These are phyloP conservation scores for Scleropages formosus DNA, from an alignment of 2,797 vertebrate species.

Conservation along the genomic window DNA sequence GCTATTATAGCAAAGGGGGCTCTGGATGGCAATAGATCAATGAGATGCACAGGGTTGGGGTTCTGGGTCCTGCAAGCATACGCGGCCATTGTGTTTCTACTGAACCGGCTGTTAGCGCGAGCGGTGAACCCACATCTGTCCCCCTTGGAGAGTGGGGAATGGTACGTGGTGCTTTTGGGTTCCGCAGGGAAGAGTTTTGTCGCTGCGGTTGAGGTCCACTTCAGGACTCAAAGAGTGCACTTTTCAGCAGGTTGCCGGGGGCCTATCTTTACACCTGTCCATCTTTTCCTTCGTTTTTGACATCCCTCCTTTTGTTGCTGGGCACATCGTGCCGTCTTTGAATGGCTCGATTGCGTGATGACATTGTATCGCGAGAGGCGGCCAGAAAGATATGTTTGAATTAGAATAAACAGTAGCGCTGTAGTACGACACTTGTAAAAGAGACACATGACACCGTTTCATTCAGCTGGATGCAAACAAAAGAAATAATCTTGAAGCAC, in stretches of 20 bases:
- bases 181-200: background rate
- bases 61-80: slow-evolving; percentile 21
- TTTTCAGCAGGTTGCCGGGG: background rate
- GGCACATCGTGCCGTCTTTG: too few relatives aligned
- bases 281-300: background rate
- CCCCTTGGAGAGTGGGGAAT: slow-evolving; percentile 6
- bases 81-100: slow-evolving; percentile 37
- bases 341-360: background rate
- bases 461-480: background rate
- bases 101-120: slow-evolving; percentile 34
- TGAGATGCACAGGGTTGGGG: slow-evolving; percentile 33
- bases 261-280: slow-evolving; percentile 3
- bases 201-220: slow-evolving; percentile 9
- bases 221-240: background rate
- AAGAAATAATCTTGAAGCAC: background rate
- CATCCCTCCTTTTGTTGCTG: too few relatives aligned
- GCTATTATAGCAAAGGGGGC: slow-evolving; percentile 35
- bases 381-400: background rate
- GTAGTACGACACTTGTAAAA: background rate
- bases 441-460: background rate
- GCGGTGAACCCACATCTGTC: slow-evolving; percentile 55
- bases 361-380: background rate
- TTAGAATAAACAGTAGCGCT: background rate
- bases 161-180: background rate
- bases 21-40: slow-evolving; percentile 40